phyloP scores from a whole-genome alignment of 92 coral and sea anemone genomes.

The Siderastrea radians region DNA sequence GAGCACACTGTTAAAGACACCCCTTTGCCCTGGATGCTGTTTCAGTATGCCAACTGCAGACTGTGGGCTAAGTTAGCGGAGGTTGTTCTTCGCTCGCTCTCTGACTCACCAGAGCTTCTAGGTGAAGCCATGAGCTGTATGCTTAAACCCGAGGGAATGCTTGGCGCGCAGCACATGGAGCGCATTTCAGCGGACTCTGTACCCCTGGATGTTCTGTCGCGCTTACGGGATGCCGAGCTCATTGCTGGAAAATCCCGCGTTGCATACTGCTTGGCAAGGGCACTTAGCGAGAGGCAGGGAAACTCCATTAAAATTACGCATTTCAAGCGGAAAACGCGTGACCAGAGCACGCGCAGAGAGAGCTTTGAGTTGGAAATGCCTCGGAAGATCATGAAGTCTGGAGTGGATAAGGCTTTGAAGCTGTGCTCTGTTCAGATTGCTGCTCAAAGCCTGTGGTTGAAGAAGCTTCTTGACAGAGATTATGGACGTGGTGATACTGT shows the following conservation, averaged over 20 bases:
- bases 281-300: slow-evolving; percentile 35
- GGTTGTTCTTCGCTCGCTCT: slow-evolving; percentile 69
- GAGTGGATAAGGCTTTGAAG: slow-evolving; percentile 46
- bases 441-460: slow-evolving; percentile 64
- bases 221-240: slow-evolving; percentile 22
- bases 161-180: slow-evolving; percentile 21
- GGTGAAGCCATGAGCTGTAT: slow-evolving; percentile 57
- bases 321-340: background rate
- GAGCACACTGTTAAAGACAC: slow-evolving; percentile 24
- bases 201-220: background rate
- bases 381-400: slow-evolving; percentile 55
- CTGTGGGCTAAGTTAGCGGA: slow-evolving; percentile 88
- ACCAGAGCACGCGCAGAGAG: background rate
- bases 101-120: slow-evolving; percentile 55
- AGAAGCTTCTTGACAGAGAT: slow-evolving; percentile 43
- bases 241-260: slow-evolving; percentile 50
- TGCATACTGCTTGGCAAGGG: slow-evolving; percentile 66
- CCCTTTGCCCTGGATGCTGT: slow-evolving; percentile 58
- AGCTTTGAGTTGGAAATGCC: slow-evolving; percentile 16
- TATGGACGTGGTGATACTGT: slow-evolving; percentile 10
- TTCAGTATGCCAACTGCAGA: slow-evolving; percentile 75
- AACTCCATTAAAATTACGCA: slow-evolving; percentile 11
- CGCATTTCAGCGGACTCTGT: background rate
- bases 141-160: slow-evolving; percentile 40
- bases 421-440: slow-evolving; percentile 74